These are phyloP conservation scores for Copsychus sechellarum DNA, from an alignment of 2,113 vertebrate genomes.

Conservation along the genomic window DNA sequence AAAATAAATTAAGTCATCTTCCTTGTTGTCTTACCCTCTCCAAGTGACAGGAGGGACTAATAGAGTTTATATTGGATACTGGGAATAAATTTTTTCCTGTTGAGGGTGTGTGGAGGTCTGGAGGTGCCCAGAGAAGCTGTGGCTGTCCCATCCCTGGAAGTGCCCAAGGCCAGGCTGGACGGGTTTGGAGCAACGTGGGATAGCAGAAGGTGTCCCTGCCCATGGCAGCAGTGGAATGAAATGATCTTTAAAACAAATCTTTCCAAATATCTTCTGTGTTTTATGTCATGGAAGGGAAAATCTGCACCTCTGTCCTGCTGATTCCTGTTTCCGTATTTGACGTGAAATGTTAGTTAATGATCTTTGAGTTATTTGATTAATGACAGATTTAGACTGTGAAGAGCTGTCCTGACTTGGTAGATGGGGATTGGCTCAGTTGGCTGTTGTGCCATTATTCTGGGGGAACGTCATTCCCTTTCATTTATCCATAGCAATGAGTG, in stretches of 20 bases:
- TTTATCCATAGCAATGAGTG: neutral
- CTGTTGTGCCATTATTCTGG: neutral
- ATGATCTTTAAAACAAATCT: neutral
- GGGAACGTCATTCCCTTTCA: neutral
- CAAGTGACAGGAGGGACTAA: neutral
- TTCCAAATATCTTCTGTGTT: neutral
- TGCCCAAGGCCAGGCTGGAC: neutral
- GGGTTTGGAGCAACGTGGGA: neutral
- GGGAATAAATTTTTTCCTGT: neutral
- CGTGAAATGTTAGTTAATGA: neutral
- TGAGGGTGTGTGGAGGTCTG: neutral
- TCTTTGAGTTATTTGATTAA: neutral
- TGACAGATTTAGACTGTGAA: neutral
- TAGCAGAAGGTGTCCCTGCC: neutral
- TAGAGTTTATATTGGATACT: neutral
- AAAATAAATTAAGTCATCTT: neutral
- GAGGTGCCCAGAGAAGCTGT: too few relatives aligned
- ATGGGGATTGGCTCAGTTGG: neutral
- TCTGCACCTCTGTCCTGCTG: neutral
- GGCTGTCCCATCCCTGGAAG: too few relatives aligned
- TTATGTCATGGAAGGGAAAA: neutral
- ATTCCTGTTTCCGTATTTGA: neutral
- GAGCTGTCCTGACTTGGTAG: neutral
- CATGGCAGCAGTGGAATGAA: neutral
- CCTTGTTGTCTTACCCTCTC: neutral